Conservation (phyloP, 2,797 vertebrate genomes). For the Lepilemur ruficaudatus region DNA sequence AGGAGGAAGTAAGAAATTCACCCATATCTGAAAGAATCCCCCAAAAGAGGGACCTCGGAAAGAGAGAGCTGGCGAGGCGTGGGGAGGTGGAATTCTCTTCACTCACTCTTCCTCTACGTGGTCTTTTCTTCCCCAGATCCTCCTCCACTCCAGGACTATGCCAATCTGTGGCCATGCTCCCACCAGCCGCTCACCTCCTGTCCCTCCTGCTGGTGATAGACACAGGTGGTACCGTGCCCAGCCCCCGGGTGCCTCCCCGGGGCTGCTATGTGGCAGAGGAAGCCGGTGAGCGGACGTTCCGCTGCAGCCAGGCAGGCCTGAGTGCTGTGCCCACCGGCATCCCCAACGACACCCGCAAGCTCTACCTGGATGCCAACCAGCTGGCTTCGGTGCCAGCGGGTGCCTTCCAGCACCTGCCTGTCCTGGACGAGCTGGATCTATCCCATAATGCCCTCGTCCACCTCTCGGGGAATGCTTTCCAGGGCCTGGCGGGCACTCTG, state of each 20-base stretch:
- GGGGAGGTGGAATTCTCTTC: background rate
- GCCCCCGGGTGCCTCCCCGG: slow-evolving; percentile 84
- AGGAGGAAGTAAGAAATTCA: background rate
- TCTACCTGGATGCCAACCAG: slow-evolving; percentile 96
- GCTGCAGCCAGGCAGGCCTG: slow-evolving; percentile 95
- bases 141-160: slow-evolving; percentile 61
- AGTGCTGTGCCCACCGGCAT: slow-evolving; percentile 93
- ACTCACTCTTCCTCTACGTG: background rate
- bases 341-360: slow-evolving; percentile 93
- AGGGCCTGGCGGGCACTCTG: slow-evolving; percentile 89
- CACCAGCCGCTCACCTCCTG: slow-evolving; percentile 7
- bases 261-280: slow-evolving; percentile 94
- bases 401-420: slow-evolving; percentile 91
- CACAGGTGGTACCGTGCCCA: background rate
- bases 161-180: slow-evolving; percentile 53
- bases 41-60: background rate
- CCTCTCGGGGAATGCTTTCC: slow-evolving; percentile 92
- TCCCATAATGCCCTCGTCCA: slow-evolving; percentile 93
- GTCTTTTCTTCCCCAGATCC: slow-evolving; percentile 29
- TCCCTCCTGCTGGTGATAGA: slow-evolving; percentile 57
- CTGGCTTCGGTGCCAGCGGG: slow-evolving; percentile 91
- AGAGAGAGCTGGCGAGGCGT: background rate
- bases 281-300: slow-evolving; percentile 90
- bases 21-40: background rate
- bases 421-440: slow-evolving; percentile 94